Base-by-base conservation (phyloP, 2,888 invertebrate genomes). In the Drosophila helvetica region DNA sequence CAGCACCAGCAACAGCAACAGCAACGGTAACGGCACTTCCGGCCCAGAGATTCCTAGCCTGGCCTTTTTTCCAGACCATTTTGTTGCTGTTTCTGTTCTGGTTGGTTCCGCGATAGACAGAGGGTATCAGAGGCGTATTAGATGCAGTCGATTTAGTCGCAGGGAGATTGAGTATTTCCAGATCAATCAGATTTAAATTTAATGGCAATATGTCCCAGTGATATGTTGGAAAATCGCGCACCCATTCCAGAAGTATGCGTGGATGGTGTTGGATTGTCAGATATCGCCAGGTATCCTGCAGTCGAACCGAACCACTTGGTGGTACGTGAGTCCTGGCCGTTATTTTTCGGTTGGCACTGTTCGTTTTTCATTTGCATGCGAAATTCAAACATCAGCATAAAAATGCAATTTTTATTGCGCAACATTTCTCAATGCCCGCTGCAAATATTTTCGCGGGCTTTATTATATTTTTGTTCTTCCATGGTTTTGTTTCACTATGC, bases 361-460 rank as follows among this genome's bases (percentile, higher is more conserved):
- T 87, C 88, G 77, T 88, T 89, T 88, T 89, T 85, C 88, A 90
- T 90, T 90, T 90, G 87, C 90, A 90, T 90, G 86, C 84, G 75
- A 88, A 90, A 90, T 90, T 90, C 89, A 90, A 90, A 90, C 87
- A 90, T 90, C 90, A 90, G 90, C 91, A 90, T 86, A 90, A 90
- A 90, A 90, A 87, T 90, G 86, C 90, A 90, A 90, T 90, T 90
- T 90, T 90, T 90, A 90, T 90, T 87, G 89, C 89, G 72, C 82
- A 86, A 84, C 86, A 90, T 85, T 85, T 87, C 84, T 88, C 88
- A 85, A 87, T 87, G 84, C 82, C 75, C 82, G 77, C 75, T 88
- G 89, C 85, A 88, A 89, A 89, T 87, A 86, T 88, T 88, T 86
- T 86, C 89, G 87, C 89, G 87, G 89, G 86, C 79, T 84, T 84